Percentiles rank a stretch among this genome's conserved stretches.
phyloP scores from a whole-genome alignment of 2,888 invertebrate species.

The Acleris holmiana region DNA sequence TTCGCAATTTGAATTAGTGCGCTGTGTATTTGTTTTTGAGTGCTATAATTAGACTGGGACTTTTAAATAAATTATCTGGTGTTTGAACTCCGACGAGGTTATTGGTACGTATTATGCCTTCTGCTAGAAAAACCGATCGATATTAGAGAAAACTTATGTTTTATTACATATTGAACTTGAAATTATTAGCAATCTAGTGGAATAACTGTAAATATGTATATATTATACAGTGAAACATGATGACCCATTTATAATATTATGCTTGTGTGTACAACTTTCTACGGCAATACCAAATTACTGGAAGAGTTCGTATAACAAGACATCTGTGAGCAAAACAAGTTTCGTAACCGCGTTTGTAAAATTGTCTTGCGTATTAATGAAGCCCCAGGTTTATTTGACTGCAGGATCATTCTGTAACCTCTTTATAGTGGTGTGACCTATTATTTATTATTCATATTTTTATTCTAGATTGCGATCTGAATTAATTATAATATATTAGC shows the following conservation, averaged over 20 bases:
- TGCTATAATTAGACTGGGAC: constrained; percentile 17
- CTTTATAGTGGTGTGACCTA: constrained; percentile 2
- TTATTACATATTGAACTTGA: constrained; percentile 47
- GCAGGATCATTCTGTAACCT: not conserved
- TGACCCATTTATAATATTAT: constrained; percentile 49
- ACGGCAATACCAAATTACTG: constrained; percentile 27
- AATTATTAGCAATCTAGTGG: constrained; percentile 41
- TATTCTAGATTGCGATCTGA: constrained; percentile 2
- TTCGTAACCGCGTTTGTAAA: constrained; percentile 21
- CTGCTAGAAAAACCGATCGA: constrained; percentile 71
- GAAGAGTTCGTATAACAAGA: constrained; percentile 8
- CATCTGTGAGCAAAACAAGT: constrained; percentile 31
- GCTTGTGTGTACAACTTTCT: constrained; percentile 49
- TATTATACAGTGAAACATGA: constrained; percentile 22
- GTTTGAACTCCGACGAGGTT: constrained; percentile 15
- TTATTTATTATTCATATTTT: constrained; percentile 18
- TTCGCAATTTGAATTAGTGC: constrained; percentile 31
- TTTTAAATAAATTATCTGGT: constrained; percentile 2
- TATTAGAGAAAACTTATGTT: constrained; percentile 64
- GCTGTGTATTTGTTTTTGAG: constrained; percentile 34
- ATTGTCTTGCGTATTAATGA: constrained; percentile 6
- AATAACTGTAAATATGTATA: constrained; percentile 28
- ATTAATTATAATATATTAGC: constrained; percentile 19
- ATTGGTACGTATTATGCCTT: constrained; percentile 42
- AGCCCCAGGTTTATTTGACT: not conserved